Evolutionary conservation across 2,888 invertebrate species (phyloP).

Genomic region (Eutolmus rufibarbis): DNA sequence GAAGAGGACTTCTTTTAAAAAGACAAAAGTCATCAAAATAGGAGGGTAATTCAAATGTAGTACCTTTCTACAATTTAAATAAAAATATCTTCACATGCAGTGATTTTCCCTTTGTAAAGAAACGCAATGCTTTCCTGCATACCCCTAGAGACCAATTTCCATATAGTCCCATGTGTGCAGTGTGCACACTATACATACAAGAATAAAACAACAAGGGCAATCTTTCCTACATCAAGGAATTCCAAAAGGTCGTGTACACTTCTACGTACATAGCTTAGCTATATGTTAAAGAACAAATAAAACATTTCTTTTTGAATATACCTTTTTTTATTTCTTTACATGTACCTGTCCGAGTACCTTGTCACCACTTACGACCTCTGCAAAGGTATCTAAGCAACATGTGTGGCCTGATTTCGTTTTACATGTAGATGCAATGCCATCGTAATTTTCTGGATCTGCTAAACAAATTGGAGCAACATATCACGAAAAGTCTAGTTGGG

Average conservation of each 20-base stretch:
- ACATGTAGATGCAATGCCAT: background rate
- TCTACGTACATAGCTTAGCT: background rate
- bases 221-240: background rate
- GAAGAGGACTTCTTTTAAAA: background rate
- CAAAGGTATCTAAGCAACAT: background rate
- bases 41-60: no score
- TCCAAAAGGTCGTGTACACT: background rate
- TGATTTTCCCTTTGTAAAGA: background rate
- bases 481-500: background rate
- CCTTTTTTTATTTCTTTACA: background rate
- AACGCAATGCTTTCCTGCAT: background rate
- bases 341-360: background rate
- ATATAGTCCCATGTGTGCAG: background rate
- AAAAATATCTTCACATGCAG: background rate
- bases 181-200: background rate
- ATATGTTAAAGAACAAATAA: background rate
- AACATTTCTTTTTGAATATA: background rate
- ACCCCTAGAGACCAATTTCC: background rate
- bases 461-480: background rate
- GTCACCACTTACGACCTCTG: background rate
- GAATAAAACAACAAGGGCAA: background rate
- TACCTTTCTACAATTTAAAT: background rate
- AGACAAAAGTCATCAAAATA: background rate
- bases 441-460: background rate
- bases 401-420: background rate